phyloP scores from a whole-genome alignment of 1,140 invertebrate genomes.

The Oppia nitens region DNA sequence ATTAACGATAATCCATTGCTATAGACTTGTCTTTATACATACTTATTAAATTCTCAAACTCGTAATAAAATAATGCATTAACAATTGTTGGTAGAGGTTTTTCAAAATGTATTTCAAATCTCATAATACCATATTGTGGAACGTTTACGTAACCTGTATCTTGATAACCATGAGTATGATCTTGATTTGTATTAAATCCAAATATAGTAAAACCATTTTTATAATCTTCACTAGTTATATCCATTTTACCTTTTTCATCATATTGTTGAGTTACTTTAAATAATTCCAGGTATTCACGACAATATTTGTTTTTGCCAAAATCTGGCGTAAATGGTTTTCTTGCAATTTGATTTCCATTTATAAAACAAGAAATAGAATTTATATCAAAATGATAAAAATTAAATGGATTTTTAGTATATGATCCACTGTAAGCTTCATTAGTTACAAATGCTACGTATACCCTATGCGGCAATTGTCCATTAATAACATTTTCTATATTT shows the following conservation, averaged over 20 bases:
- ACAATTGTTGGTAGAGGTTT: neutral
- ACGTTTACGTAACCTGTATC: conserved; percentile 3
- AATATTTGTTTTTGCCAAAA: conserved; percentile 4
- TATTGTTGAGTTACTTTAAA: conserved; percentile 5
- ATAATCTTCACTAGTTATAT: neutral
- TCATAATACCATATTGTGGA: neutral
- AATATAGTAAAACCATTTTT: conserved; percentile 2
- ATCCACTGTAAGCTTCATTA: conserved; percentile 11
- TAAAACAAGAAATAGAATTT: conserved; percentile 11
- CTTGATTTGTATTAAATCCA: conserved; percentile 11
- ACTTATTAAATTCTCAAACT: conserved; percentile 16
- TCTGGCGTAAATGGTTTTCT: neutral
- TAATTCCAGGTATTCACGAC: conserved; percentile 6
- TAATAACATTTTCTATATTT: conserved; percentile 19
- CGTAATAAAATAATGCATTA: conserved; percentile 2
- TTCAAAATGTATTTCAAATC: neutral
- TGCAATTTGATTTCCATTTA: conserved; percentile 8
- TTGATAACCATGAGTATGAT: conserved; percentile 1
- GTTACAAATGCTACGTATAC: conserved; percentile 10
- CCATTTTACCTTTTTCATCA: neutral
- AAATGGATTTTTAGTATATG: conserved; percentile 8
- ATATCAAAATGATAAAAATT: conserved; percentile 1
- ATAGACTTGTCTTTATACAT: conserved; percentile 13
- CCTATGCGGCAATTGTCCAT: conserved; percentile 15
- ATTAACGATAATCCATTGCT: conserved; percentile 11